Evolutionary conservation across 2,797 vertebrate genomes (phyloP).

Genomic region (Thaleichthys pacificus): DNA sequence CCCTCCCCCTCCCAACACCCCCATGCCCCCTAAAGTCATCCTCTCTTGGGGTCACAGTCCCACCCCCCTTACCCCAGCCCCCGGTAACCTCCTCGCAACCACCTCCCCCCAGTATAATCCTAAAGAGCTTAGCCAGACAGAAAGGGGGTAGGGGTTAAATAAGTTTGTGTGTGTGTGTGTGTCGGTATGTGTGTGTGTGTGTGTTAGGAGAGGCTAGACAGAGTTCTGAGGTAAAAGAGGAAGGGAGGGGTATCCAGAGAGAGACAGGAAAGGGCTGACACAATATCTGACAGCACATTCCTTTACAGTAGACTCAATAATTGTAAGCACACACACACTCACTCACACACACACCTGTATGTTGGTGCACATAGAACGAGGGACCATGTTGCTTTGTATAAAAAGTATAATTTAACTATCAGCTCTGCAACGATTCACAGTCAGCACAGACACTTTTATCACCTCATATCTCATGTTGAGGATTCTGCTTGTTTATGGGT

Average conservation of each 20-base stretch:
- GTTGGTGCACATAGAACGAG: background rate
- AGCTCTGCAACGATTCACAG: background rate
- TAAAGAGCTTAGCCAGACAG: conserved; percentile 59
- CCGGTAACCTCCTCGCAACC: conserved; percentile 4
- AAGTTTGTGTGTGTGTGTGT: conserved; percentile 27
- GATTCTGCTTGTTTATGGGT: background rate
- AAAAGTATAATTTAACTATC: background rate
- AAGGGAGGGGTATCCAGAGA: conserved; percentile 16
- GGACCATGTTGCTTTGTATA: background rate
- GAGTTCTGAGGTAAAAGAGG: conserved; percentile 10
- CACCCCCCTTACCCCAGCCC: conserved; percentile 36
- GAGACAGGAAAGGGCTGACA: conserved; percentile 18
- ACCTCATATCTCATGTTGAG: background rate
- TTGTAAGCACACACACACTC: background rate
- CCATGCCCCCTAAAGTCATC: conserved; percentile 59
- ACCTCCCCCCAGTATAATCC: conserved; percentile 29
- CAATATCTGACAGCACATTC: conserved; percentile 4
- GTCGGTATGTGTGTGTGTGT: conserved; percentile 9
- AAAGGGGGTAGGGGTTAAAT: conserved; percentile 51
- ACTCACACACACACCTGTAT: conserved; percentile 2
- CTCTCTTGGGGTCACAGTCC: conserved; percentile 54
- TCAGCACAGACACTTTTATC: background rate
- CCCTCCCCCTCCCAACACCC: conserved; percentile 14
- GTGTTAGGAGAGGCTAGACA: conserved; percentile 22
- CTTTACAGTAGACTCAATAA: no score